A percentile compares a stretch with the other conserved stretches of the same genome.
phyloP scores from a whole-genome alignment of 2,113 vertebrate species.

The Panthera leo region DNA sequence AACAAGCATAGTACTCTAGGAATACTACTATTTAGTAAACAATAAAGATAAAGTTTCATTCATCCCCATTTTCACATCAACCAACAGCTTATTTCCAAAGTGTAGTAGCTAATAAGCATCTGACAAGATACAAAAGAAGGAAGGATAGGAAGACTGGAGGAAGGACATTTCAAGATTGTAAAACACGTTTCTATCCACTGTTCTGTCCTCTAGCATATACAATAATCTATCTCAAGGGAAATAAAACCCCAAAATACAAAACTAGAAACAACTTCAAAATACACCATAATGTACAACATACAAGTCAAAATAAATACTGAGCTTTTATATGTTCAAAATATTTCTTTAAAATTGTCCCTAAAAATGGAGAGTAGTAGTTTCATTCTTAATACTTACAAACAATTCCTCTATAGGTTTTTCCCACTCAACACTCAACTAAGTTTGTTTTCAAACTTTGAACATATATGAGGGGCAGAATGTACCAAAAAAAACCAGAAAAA shows the following conservation, averaged over 20 bases:
- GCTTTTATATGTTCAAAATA: slow-evolving; percentile 27
- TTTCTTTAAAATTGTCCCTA: slow-evolving; percentile 27
- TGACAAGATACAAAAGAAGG: neutral
- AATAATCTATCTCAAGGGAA: neutral
- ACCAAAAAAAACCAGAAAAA: slow-evolving; percentile 37
- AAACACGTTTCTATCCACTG: neutral
- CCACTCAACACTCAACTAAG: slow-evolving; percentile 15
- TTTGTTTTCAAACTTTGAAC: slow-evolving; percentile 57
- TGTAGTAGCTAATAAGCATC: neutral
- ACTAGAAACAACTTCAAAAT: slow-evolving; percentile 12
- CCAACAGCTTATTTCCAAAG: slow-evolving; percentile 26
- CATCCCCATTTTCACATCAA: slow-evolving; percentile 12
- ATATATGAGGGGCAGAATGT: neutral
- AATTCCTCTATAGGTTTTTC: slow-evolving; percentile 2
- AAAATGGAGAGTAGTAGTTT: neutral
- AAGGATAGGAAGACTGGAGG: neutral
- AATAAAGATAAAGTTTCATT: slow-evolving; percentile 44
- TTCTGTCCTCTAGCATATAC: neutral
- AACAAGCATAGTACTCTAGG: neutral
- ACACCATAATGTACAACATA: neutral
- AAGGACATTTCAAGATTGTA: neutral
- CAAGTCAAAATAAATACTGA: slow-evolving; percentile 15
- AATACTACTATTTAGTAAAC: slow-evolving; percentile 15
- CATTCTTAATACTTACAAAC: slow-evolving; percentile 22
- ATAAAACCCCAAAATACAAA: neutral